Percentiles rank a stretch among this genome's conserved stretches.
Evolutionary conservation across 53 echinoderm and acorn worm species (phyloP).

Genomic region (Astropecten irregularis): DNA sequence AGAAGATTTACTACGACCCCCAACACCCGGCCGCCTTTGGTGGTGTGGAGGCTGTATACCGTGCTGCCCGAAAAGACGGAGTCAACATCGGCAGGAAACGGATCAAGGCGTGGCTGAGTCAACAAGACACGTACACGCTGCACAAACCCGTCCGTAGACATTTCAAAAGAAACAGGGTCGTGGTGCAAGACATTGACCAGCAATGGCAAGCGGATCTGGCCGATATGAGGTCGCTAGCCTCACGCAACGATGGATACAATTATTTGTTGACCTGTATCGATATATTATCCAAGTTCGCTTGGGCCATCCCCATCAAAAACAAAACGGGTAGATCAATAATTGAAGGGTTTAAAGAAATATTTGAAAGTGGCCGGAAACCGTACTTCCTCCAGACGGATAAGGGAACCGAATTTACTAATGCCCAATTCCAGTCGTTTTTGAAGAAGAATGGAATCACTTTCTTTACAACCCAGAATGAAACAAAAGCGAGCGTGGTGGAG

Average conservation of each 20-base stretch:
- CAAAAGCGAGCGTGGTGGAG: slow-evolving; percentile 56
- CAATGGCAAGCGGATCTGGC: slow-evolving; percentile 67
- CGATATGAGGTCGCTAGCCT: slow-evolving; percentile 33
- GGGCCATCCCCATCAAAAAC: slow-evolving; percentile 66
- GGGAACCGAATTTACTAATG: slow-evolving; percentile 73
- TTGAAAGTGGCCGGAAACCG: slow-evolving; percentile 17
- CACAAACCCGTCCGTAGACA: slow-evolving; percentile 29
- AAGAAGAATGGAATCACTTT: slow-evolving; percentile 47
- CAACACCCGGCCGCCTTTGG: too few relatives aligned
- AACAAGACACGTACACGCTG: slow-evolving; percentile 52
- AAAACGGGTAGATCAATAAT: slow-evolving; percentile 25
- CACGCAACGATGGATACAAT: slow-evolving; percentile 40
- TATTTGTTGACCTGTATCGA: slow-evolving; percentile 75
- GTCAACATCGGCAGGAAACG: slow-evolving; percentile 1
- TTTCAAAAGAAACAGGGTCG: slow-evolving; percentile 42
- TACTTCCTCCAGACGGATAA: slow-evolving; percentile 44
- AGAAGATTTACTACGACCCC: too few relatives aligned
- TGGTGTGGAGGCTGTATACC: too few relatives aligned
- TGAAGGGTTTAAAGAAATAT: neutral
- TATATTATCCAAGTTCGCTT: slow-evolving; percentile 70
- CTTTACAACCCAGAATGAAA: slow-evolving; percentile 57
- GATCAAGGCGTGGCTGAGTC: slow-evolving; percentile 46
- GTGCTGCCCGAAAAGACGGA: slow-evolving; percentile 17
- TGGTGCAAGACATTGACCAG: slow-evolving; percentile 48
- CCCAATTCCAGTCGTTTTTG: slow-evolving; percentile 51